Evolutionary conservation across 1,140 invertebrate species (phyloP).

Genomic region (Episyrphus balteatus): DNA sequence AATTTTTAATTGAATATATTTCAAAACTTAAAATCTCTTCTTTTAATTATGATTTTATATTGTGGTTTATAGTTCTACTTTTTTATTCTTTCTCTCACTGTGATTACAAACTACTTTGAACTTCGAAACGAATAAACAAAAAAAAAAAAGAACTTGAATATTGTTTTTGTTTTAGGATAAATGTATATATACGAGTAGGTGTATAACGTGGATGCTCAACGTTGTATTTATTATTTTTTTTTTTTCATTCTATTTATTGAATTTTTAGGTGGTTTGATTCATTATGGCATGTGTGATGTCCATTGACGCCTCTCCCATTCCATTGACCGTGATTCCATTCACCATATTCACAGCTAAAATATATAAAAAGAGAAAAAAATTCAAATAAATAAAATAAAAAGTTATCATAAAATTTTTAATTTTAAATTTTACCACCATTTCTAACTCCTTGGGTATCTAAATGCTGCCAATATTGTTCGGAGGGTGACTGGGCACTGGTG

Average conservation of each 20-base stretch:
- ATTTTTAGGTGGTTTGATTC: conserved; percentile 14
- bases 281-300: conserved; percentile 40
- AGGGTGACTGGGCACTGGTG: conserved; percentile 77
- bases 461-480: conserved; percentile 81
- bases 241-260: conserved; percentile 2
- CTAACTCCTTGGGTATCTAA: conserved; percentile 52
- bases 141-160: not conserved
- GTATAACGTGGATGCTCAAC: not conserved
- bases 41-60: too few species aligned
- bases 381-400: not conserved
- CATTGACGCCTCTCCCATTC: conserved; percentile 60
- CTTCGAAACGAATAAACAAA: too few species aligned
- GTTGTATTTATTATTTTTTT: conserved; percentile 3
- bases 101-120: too few species aligned
- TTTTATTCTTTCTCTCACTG: too few species aligned
- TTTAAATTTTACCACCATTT: conserved; percentile 21
- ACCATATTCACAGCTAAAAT: conserved; percentile 59
- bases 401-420: not conserved
- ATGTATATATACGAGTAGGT: not conserved
- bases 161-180: not conserved
- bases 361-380: conserved; percentile 9
- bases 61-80: too few species aligned
- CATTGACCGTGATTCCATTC: conserved; percentile 69
- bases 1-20: too few species aligned
- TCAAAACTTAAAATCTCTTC: too few species aligned